Percentiles rank a stretch among this genome's conserved stretches.
These are phyloP conservation scores for Cherax quadricarinatus DNA, from an alignment of 1,140 invertebrate genomes.

Conservation along the genomic window DNA sequence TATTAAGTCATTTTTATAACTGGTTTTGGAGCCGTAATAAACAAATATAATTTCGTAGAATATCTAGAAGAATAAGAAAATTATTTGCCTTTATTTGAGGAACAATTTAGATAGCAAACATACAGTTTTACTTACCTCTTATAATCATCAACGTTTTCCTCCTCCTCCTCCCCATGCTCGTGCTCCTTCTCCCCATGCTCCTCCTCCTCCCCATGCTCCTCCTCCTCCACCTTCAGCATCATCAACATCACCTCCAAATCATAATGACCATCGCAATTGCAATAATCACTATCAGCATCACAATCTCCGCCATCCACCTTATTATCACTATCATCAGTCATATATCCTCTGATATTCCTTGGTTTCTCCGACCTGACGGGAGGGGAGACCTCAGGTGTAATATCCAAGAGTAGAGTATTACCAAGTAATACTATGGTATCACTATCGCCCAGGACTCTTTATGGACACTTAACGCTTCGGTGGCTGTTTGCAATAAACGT, in stretches of 20 bases:
- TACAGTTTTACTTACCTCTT: too few species aligned
- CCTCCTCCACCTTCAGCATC: background rate
- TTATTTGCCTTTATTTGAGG: too few species aligned
- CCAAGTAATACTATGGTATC: background rate
- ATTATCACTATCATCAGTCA: too few species aligned
- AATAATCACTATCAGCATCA: background rate
- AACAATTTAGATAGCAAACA: too few species aligned
- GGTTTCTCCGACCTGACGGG: too few species aligned
- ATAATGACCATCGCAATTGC: background rate
- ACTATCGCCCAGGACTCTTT: background rate
- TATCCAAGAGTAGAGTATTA: background rate
- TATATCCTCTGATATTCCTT: too few species aligned
- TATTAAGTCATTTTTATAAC: too few species aligned
- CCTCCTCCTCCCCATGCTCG: background rate
- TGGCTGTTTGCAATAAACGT: background rate
- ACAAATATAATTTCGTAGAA: too few species aligned
- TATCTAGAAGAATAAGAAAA: too few species aligned
- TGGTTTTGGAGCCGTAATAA: too few species aligned
- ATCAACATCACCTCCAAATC: background rate
- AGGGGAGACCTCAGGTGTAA: background rate
- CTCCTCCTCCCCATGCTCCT: background rate
- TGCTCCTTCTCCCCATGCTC: background rate
- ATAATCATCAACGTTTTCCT: background rate
- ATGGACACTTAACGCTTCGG: background rate
- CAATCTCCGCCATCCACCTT: too few species aligned